These are phyloP conservation scores for Laterallus jamaicensis DNA, from an alignment of 2,113 vertebrate genomes.

Conservation along the genomic window DNA sequence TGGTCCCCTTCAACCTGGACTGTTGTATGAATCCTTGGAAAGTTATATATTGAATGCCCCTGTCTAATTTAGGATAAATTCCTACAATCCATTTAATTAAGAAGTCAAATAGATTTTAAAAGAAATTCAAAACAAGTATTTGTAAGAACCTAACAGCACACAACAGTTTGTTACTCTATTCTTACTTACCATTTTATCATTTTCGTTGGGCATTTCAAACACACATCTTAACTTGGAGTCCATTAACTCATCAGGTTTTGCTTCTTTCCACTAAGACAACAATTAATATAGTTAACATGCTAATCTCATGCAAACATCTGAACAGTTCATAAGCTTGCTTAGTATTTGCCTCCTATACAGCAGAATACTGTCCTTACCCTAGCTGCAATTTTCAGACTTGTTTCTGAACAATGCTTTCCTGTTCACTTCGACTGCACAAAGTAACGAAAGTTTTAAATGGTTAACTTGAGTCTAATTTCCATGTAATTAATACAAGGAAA, in stretches of 20 bases:
- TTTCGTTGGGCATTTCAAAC: slow-evolving; percentile 97
- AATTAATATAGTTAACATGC: slow-evolving; percentile 38
- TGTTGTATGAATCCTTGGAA: background rate
- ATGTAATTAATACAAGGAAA: background rate
- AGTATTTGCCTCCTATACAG: background rate
- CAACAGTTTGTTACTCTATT: background rate
- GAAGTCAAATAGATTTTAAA: background rate
- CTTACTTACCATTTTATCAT: slow-evolving; percentile 94
- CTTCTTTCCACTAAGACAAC: slow-evolving; percentile 94
- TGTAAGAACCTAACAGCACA: background rate
- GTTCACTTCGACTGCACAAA: background rate
- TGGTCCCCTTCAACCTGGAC: background rate
- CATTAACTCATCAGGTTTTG: slow-evolving; percentile 97
- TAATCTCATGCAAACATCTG: background rate
- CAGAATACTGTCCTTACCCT: background rate
- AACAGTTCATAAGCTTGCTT: background rate
- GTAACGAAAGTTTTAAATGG: background rate
- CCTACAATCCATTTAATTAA: background rate
- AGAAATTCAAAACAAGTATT: background rate
- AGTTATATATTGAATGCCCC: background rate
- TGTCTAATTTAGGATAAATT: background rate
- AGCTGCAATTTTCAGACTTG: background rate
- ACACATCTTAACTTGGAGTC: slow-evolving; percentile 99
- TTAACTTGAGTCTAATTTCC: background rate
- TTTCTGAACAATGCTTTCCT: background rate